Evolutionary conservation across 2,888 invertebrate species (phyloP), one percentile per base, ranked within the genome.

Genomic region (Dicranocentrus wangi): DNA sequence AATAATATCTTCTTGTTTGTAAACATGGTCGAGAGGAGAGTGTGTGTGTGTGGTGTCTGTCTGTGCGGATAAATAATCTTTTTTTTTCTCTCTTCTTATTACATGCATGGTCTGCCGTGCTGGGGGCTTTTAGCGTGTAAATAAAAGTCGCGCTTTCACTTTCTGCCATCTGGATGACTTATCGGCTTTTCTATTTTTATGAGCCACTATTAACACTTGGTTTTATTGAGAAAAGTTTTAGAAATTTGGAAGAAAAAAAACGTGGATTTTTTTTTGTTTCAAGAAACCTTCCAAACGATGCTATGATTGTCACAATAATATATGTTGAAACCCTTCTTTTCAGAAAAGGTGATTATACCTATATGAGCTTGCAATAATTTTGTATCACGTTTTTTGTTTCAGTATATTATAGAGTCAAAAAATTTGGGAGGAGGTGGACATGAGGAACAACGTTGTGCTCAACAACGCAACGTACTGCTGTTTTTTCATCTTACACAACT

Each of bases 151-250:
- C 25, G 70, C 78, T 78, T 78, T 78, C 78, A 78, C 78, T 78
- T 78, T 78, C 77, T 71, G 61, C 70, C 71, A 78, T 42, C 78
- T 78, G 78, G 78, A 78, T 78, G 78, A 65, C 65, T 78, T 70
- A 71, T 70, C 63, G 63, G 61, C 63, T 65, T 70, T 78, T 63
- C 63, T 70, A 63, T 65, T 77, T 77, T 69, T 77, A 77, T 39
- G 47, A 58, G 43, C 23, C 28, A 47, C 76, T 19, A 68, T 43
- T 60, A 58, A 2, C 58, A 28, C 17, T 28, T 32, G 69, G 51
- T 60, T 69, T 77, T 53, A 53, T 68, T 25, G 32, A 21, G 21
- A 61, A 27, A 25, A 15, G 28, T 47, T 72, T 72, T 72, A 72
- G 72, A 72, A 72, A 72, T 72, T 72, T 28, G n/a, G 51, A 72